A percentile compares a stretch with the other conserved stretches of the same genome.
Conservation (phyloP, 37 sponge, comb jelly and placozoan genomes). For the Dysidea cf. avara region DNA sequence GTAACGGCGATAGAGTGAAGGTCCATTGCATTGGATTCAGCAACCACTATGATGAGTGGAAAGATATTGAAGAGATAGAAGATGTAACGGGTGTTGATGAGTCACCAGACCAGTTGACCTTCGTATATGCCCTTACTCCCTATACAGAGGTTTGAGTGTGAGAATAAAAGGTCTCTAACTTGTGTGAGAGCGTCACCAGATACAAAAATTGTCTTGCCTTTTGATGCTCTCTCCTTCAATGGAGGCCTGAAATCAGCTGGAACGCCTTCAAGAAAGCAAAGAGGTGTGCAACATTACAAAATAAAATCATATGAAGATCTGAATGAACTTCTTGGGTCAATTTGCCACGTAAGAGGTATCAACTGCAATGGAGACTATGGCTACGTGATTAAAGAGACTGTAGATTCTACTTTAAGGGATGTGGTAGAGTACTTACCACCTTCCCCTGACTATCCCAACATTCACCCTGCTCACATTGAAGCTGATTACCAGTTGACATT, state of each 20-base stretch:
- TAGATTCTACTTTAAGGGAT: constrained; percentile 5
- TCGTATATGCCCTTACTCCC: constrained; percentile 4
- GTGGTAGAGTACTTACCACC: constrained; percentile 3
- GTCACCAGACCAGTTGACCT: too few relatives aligned
- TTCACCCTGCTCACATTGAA: not conserved
- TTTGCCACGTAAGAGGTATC: constrained; percentile 15
- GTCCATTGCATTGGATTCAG: constrained; percentile 8
- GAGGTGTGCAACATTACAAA: not conserved
- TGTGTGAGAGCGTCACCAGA: constrained; percentile 4
- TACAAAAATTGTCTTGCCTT: constrained; percentile 4
- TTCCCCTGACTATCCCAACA: too few relatives aligned
- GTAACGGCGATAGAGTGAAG: constrained; percentile 5
- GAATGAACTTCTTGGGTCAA: constrained; percentile 2
- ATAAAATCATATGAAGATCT: not conserved
- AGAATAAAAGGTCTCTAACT: not conserved
- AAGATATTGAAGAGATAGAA: not conserved
- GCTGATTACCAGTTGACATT: not conserved
- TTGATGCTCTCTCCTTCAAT: constrained; percentile 7
- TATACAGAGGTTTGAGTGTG: not conserved
- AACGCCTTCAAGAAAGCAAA: not conserved
- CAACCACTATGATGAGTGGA: constrained; percentile 5
- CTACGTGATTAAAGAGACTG: constrained; percentile 11
- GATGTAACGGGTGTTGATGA: too few relatives aligned
- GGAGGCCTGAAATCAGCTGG: constrained; percentile 3
- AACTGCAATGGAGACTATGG: constrained; percentile 22